Base-by-base conservation (phyloP, 2,888 invertebrate genomes). In the Stegophylla sp. region DNA sequence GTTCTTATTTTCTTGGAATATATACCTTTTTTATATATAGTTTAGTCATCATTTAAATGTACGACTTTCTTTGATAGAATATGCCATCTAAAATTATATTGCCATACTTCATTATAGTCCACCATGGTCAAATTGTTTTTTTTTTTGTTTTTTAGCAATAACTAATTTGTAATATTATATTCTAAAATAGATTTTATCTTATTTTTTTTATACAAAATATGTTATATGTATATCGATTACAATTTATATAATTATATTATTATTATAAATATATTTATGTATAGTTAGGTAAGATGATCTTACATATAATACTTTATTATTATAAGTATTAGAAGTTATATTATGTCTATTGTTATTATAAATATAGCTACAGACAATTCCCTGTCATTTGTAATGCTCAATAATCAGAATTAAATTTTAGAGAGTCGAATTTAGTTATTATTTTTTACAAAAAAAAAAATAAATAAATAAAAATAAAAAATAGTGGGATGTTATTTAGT, bases 331-430 rank as follows among this genome's bases (percentile, higher is more conserved):
- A 41, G 23, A 3, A 76, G 5, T 48, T 67, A 48, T 48, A 26
- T 73, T 13, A 72, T 41, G 10, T 41, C 15, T 41, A 72, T 72
- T 72, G 56, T 72, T 53, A 66, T 66, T 66, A 28, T 20, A 59
- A 75, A 23, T 26, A 64, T 75, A 64, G 45, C 26, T 76, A 66
- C 53, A 63, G 61, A 71, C 79, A 41, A 71, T 51, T 79, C 17
- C 48, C 34, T 64, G 26, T 79, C 28, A 20, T 67, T 69, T 15
- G 23, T 71, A 79, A 79, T 79, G 79, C 79, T 79, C 79, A 79
- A 79, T 79, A 51, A 79, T 79, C 51, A n/a, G 71, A 79, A 79
- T 79, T 79, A 51, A 71, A 71, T 77, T 69, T 59, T 77, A 77
- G 66, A 63, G 26, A 71, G 51, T 69, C 67, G 56, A 79, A 79